phyloP scores from a whole-genome alignment of 1,140 invertebrate species.

The Hycleus cichorii region DNA sequence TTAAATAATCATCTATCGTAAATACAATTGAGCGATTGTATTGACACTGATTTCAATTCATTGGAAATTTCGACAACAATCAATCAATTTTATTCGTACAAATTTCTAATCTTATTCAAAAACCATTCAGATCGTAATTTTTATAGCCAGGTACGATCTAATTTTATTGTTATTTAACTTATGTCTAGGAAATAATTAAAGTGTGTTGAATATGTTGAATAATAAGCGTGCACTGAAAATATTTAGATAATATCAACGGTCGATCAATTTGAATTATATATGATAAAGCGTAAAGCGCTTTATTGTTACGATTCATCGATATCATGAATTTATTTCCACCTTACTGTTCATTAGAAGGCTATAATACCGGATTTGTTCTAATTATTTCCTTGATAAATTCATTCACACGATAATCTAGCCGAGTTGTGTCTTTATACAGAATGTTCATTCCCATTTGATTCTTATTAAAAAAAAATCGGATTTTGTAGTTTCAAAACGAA shows the following conservation, averaged over 20 bases:
- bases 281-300: conserved; percentile 6
- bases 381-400: too few species aligned
- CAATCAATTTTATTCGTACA: too few species aligned
- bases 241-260: conserved; percentile 13
- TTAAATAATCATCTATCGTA: conserved; percentile 15
- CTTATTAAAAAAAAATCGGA: too few species aligned
- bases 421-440: too few species aligned
- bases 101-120: too few species aligned
- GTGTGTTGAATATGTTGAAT: conserved; percentile 9
- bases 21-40: conserved; percentile 21
- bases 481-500: too few species aligned
- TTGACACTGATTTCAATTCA: neutral
- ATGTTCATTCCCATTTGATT: too few species aligned
- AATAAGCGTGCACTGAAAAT: conserved; percentile 8
- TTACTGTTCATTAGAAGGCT: neutral
- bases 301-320: conserved; percentile 10
- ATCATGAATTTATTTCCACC: conserved; percentile 6
- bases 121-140: conserved; percentile 1
- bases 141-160: conserved; percentile 10
- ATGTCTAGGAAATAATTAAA: conserved; percentile 6
- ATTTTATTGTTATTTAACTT: neutral
- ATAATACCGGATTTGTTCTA: too few species aligned
- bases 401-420: too few species aligned
- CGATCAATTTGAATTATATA: conserved; percentile 14
- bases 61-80: neutral